These are phyloP conservation scores for Napeogenes inachia DNA, from an alignment of 2,888 invertebrate genomes.

Conservation along the genomic window DNA sequence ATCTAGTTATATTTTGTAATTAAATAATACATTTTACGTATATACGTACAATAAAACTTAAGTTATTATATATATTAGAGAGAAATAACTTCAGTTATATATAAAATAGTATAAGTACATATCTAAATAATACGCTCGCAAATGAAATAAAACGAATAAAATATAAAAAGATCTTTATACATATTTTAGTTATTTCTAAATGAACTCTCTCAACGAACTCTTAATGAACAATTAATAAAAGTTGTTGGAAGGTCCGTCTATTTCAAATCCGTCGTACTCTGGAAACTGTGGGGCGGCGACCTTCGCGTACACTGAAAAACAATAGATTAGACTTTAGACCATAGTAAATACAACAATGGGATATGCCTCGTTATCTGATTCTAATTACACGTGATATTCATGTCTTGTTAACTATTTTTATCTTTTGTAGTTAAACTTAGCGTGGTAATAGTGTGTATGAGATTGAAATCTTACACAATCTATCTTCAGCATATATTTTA, in stretches of 20 bases:
- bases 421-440: constrained; percentile 5
- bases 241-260: constrained; percentile 43
- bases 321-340: constrained; percentile 30
- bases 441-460: neutral
- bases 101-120: too few relatives aligned
- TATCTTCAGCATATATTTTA: neutral
- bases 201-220: too few relatives aligned
- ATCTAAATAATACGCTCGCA: too few relatives aligned
- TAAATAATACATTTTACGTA: too few relatives aligned
- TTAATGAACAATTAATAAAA: constrained; percentile 28
- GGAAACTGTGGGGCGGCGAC: constrained; percentile 47
- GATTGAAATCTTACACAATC: too few relatives aligned
- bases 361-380: constrained; percentile 38
- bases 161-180: too few relatives aligned
- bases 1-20: too few relatives aligned
- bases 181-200: neutral
- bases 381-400: constrained; percentile 38
- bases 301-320: constrained; percentile 58
- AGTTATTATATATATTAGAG: too few relatives aligned
- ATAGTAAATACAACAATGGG: constrained; percentile 34
- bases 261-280: constrained; percentile 58
- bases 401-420: constrained; percentile 16
- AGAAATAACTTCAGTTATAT: too few relatives aligned
- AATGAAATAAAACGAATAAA: too few relatives aligned
- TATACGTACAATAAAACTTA: too few relatives aligned